Evolutionary conservation across 2,888 invertebrate genomes (phyloP).

Genomic region (Bursaphelenchus okinawaensis): DNA sequence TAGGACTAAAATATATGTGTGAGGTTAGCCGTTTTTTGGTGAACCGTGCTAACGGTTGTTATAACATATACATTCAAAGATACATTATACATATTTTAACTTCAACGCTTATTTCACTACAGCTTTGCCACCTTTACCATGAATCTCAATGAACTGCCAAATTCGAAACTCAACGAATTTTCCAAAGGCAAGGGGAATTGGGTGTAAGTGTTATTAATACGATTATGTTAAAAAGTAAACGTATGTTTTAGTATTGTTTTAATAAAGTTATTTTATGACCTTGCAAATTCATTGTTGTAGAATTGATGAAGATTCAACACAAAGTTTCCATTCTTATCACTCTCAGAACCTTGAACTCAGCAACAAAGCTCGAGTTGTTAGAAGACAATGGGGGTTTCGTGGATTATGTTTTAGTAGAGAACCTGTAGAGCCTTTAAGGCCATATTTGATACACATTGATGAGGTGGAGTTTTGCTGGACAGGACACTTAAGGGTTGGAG

Average conservation of each 20-base stretch:
- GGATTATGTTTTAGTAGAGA: slow-evolving; percentile 1
- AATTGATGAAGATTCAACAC: background rate
- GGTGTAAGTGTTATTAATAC: background rate
- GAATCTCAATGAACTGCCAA: background rate
- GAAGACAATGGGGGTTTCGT: background rate
- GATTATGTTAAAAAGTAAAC: too few species aligned
- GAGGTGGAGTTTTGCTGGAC: slow-evolving; percentile 6
- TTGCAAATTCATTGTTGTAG: background rate
- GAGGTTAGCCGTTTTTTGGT: background rate
- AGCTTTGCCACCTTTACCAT: too few species aligned
- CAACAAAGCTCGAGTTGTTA: background rate
- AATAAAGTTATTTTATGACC: background rate
- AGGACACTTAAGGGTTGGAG: slow-evolving; percentile 2
- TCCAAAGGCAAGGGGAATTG: background rate
- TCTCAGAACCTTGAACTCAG: background rate
- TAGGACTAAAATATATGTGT: background rate
- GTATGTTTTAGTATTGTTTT: background rate
- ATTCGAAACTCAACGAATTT: background rate
- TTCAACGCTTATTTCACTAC: too few species aligned
- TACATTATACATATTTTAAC: too few species aligned
- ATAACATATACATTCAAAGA: too few species aligned
- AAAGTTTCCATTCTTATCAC: slow-evolving; percentile 3
- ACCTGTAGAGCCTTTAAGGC: background rate
- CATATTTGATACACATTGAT: background rate
- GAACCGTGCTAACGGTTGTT: too few species aligned